These are phyloP conservation scores for Dasypogon diadema DNA, from an alignment of 2,888 invertebrate species.

Conservation along the genomic window DNA sequence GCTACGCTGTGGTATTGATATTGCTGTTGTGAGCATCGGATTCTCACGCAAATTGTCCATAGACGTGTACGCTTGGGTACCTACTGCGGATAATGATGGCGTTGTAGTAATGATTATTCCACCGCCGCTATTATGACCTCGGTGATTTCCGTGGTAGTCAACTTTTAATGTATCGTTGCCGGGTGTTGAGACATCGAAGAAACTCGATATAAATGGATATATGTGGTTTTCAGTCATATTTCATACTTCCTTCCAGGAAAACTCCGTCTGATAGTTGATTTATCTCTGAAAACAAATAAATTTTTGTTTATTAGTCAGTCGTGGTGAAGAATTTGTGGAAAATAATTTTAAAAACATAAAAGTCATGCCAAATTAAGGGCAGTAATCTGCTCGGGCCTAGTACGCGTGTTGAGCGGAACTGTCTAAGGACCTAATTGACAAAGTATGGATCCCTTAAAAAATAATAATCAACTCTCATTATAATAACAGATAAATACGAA, in stretches of 20 bases:
- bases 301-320: too few relatives aligned
- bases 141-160: constrained; percentile 59
- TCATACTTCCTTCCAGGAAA: constrained; percentile 36
- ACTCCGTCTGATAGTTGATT: constrained; percentile 13
- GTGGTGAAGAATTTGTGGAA: too few relatives aligned
- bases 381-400: too few relatives aligned
- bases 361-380: too few relatives aligned
- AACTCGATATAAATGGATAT: constrained; percentile 67
- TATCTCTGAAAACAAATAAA: not conserved
- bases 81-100: constrained; percentile 57
- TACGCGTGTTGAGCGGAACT: too few relatives aligned
- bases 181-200: constrained; percentile 68
- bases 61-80: constrained; percentile 55
- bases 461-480: too few relatives aligned
- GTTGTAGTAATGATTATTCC: too few relatives aligned
- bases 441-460: too few relatives aligned
- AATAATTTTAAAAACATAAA: too few relatives aligned
- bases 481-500: too few relatives aligned
- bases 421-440: too few relatives aligned
- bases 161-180: constrained; percentile 67
- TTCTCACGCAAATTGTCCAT: constrained; percentile 57
- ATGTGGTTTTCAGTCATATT: constrained; percentile 68
- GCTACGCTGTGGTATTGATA: constrained; percentile 75
- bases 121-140: constrained; percentile 56
- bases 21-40: constrained; percentile 70